A percentile compares a stretch with the other conserved stretches of the same genome.
These are phyloP conservation scores for Lycaon pictus DNA, from an alignment of 2,113 vertebrate genomes.

Conservation along the genomic window DNA sequence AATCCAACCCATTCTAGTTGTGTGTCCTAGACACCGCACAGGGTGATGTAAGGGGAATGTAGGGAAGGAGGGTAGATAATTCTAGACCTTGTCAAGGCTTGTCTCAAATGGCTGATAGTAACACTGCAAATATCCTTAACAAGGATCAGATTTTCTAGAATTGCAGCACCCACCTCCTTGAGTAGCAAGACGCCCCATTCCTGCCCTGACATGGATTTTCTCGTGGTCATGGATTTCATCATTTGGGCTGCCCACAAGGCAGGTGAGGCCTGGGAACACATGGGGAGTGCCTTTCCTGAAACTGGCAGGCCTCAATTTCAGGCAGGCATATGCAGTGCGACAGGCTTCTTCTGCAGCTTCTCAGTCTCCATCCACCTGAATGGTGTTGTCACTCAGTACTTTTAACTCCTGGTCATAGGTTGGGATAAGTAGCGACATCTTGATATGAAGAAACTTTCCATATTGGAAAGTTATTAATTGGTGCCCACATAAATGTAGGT, in stretches of 20 bases:
- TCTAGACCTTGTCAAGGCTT: not conserved
- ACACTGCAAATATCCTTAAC: not conserved
- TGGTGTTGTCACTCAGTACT: not conserved
- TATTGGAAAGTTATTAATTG: not conserved
- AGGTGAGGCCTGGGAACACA: not conserved
- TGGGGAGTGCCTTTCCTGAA: not conserved
- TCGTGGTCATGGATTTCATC: not conserved
- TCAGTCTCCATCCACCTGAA: not conserved
- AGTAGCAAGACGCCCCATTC: not conserved
- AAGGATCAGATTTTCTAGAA: not conserved
- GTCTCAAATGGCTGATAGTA: not conserved
- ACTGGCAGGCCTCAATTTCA: not conserved
- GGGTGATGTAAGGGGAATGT: not conserved
- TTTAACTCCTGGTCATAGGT: not conserved
- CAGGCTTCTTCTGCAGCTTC: fast-evolving
- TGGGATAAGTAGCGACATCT: not conserved
- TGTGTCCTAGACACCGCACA: not conserved
- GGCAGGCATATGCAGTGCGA: fast-evolving
- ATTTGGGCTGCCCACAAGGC: not conserved
- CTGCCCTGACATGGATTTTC: not conserved
- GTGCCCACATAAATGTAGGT: not conserved
- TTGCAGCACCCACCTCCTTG: not conserved
- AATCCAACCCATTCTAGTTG: not conserved
- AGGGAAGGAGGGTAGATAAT: not conserved
- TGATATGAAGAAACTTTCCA: not conserved